Conservation (phyloP, 2,113 vertebrate genomes). For the Panurus biarmicus region DNA sequence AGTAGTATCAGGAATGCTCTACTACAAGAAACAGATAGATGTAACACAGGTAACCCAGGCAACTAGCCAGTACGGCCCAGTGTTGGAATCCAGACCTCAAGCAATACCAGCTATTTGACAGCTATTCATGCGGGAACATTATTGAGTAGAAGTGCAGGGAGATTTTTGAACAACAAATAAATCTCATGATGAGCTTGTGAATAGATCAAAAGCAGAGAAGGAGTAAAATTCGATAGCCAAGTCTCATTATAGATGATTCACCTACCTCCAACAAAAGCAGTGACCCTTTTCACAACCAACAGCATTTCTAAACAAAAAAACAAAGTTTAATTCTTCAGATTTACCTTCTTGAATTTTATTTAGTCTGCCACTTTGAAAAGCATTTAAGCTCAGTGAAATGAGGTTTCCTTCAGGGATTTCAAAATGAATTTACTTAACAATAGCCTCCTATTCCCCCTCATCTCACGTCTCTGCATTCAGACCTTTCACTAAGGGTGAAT, state of each 20-base stretch:
- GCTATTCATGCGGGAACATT: not conserved
- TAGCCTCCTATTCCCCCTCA: not conserved
- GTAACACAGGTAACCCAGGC: slow-evolving; percentile 35
- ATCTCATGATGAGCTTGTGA: slow-evolving; percentile 34
- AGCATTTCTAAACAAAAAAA: slow-evolving; percentile 29
- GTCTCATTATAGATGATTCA: not conserved
- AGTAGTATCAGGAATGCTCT: not conserved
- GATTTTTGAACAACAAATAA: slow-evolving; percentile 47
- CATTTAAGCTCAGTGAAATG: not conserved
- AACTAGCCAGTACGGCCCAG: slow-evolving; percentile 18
- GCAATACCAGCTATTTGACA: not conserved
- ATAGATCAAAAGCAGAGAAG: slow-evolving; percentile 39
- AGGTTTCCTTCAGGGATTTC: not conserved
- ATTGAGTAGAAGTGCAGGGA: not conserved
- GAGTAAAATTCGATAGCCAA: slow-evolving; percentile 20
- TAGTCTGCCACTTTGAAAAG: slow-evolving; percentile 17
- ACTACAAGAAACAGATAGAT: not conserved
- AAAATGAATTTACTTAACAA: not conserved
- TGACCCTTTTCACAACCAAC: slow-evolving; percentile 8
- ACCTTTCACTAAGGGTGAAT: not conserved
- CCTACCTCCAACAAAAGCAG: slow-evolving; percentile 13
- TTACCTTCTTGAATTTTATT: not conserved
- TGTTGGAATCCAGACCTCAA: not conserved
- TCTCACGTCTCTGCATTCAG: slow-evolving; percentile 26
- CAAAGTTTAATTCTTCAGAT: slow-evolving; percentile 35